These are phyloP conservation scores for Fragum fragum DNA, from an alignment of 2,888 invertebrate species.

Conservation along the genomic window DNA sequence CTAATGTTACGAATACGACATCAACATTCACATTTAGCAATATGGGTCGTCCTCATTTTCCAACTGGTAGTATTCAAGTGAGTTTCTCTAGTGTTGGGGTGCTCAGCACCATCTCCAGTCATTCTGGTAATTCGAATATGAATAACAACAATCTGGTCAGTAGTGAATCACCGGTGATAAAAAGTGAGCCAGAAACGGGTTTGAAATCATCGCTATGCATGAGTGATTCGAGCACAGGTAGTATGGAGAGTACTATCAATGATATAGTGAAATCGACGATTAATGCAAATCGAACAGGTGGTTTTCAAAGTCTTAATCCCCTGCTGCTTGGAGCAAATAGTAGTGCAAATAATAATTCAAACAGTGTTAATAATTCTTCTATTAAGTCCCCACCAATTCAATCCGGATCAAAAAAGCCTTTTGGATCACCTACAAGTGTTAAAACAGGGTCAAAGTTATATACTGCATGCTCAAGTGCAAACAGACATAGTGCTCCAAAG, in stretches of 20 bases:
- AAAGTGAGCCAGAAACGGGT: conserved; percentile 25
- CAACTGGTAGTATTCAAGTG: conserved; percentile 60
- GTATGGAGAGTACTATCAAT: conserved; percentile 62
- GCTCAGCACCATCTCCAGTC: conserved; percentile 42
- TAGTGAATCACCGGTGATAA: background rate
- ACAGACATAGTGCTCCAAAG: conserved; percentile 32
- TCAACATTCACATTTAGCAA: conserved; percentile 61
- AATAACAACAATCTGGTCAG: conserved; percentile 36
- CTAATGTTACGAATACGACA: conserved; percentile 65
- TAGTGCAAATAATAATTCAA: conserved; percentile 27
- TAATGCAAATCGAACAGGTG: conserved; percentile 53
- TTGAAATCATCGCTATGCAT: conserved; percentile 23
- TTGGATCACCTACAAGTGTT: conserved; percentile 13
- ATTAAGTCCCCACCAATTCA: conserved; percentile 21
- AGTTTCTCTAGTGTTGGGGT: conserved; percentile 60
- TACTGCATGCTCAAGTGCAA: conserved; percentile 35
- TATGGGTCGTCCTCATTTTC: conserved; percentile 59
- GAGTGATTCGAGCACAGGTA: conserved; percentile 47
- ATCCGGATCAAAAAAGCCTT: conserved; percentile 10
- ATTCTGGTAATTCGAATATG: conserved; percentile 43
- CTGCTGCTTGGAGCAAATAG: conserved; percentile 51
- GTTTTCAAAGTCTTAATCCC: conserved; percentile 62
- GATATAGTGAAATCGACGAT: conserved; percentile 63
- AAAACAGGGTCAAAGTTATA: conserved; percentile 49
- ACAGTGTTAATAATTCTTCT: conserved; percentile 31